Base-by-base conservation (phyloP, 2,888 invertebrate genomes). In the Lepidocyrtoides sp. region DNA sequence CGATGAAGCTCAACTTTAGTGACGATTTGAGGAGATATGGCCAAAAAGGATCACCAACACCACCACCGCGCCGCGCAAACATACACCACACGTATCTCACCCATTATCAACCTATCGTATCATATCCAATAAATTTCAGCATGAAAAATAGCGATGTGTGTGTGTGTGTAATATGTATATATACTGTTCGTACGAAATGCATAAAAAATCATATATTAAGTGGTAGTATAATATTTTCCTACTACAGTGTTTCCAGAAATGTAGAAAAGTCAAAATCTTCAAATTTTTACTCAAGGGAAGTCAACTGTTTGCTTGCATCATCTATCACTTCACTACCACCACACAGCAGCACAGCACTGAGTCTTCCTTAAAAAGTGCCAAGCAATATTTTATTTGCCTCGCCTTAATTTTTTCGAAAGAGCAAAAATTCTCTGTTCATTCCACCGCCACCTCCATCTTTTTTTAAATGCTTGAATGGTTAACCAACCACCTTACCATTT, bases 381-480 rank as follows among this genome's bases (percentile, higher is more conserved):
- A 60, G 41, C 41, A 32, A 44, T 84, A 32, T 60, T 54, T 86
- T 72, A 60, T 44, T 86, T 2, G 75, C 60, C 85, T 86, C 85
- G 44, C 85, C 85, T 86, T 86, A 86, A 57, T 86, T 85, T 86
- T 72, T 54, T 54, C 36, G 0, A n/a, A 77, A 77, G 14, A 75
- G 85, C 36, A 86, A 48, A 75, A 86, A 20, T 75, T 57, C 84
- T 54, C 26, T 8, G 32, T 44, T 32, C n/a, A 10, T 48, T 75
- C n/a, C 10, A 36, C 23, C 77, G 26, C 57, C 81, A 29, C 81
- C 7, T 57, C 32, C 17, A 14, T 29, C 23, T 29, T 26, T 26
- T 83, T 63, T 66, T 69, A 20, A 2, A 10, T 75, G 26, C 41
- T 29, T 41, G 14, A n/a, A 66, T 48, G 83, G 66, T 60, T 66